These are phyloP conservation scores for Artemia sp. DNA, from an alignment of 2,888 invertebrate genomes.

Conservation along the genomic window DNA sequence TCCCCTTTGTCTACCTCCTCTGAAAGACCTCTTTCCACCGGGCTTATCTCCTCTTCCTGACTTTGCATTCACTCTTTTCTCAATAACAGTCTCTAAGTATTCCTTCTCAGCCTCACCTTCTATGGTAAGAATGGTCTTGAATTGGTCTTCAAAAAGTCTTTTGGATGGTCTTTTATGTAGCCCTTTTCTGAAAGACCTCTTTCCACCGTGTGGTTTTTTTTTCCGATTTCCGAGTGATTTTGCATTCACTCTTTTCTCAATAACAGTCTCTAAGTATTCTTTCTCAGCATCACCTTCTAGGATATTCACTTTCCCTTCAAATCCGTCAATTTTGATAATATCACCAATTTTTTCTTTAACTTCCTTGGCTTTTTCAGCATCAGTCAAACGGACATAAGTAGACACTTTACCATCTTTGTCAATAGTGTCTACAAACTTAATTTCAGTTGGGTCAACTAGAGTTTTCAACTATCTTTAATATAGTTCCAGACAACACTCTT, in stretches of 20 bases:
- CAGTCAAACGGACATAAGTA: conserved; percentile 29
- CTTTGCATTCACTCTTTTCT: too few species aligned
- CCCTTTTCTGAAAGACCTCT: not conserved
- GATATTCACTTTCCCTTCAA: conserved; percentile 39
- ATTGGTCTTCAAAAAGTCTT: too few species aligned
- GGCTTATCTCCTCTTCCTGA: too few species aligned
- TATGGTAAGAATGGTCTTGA: too few species aligned
- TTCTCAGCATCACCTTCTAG: conserved; percentile 56
- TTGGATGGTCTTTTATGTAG: not conserved
- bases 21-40: too few species aligned
- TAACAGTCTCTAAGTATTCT: conserved; percentile 31
- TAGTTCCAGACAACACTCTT: conserved; percentile 22
- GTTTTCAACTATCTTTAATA: conserved; percentile 39
- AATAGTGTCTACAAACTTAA: conserved; percentile 41
- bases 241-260: conserved; percentile 20
- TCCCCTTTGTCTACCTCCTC: too few species aligned
- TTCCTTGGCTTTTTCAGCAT: conserved; percentile 28
- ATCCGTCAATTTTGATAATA: conserved; percentile 32
- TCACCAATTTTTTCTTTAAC: conserved; percentile 32
- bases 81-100: too few species aligned
- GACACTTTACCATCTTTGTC: conserved; percentile 48
- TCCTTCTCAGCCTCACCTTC: conserved; percentile 54
- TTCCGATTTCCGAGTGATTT: too few species aligned
- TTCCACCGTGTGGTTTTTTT: not conserved
- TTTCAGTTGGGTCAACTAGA: conserved; percentile 26